Evolutionary conservation across 2,113 vertebrate species (phyloP).

Genomic region (Orycteropus afer): DNA sequence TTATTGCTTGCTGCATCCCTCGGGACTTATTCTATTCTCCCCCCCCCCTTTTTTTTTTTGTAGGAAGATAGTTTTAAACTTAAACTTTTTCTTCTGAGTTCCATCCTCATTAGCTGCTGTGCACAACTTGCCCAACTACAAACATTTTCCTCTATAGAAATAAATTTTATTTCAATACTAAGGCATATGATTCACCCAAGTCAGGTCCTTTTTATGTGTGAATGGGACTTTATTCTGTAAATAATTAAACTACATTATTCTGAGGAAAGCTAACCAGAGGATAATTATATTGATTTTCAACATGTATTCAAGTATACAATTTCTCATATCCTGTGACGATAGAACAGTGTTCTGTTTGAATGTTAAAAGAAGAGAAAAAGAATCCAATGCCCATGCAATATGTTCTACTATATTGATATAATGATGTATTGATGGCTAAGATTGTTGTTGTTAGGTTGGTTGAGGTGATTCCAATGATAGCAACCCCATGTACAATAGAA

Average conservation of each 20-base stretch:
- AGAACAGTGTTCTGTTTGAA: background rate
- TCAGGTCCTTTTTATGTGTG: background rate
- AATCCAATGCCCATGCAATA: background rate
- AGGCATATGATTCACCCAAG: background rate
- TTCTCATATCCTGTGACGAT: constrained; percentile 9
- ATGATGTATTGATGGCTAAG: background rate
- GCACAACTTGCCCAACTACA: constrained; percentile 43
- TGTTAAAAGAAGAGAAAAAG: background rate
- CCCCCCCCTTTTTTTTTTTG: constrained; percentile 60
- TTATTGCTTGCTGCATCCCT: constrained; percentile 30
- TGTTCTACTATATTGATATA: background rate
- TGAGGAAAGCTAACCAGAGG: background rate
- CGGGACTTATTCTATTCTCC: constrained; percentile 47
- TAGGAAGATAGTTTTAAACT: constrained; percentile 66
- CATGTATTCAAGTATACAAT: background rate
- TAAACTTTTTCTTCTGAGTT: constrained; percentile 46
- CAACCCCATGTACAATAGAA: too few relatives aligned
- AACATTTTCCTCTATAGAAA: constrained; percentile 64
- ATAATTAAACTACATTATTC: constrained; percentile 7
- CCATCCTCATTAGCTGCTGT: background rate
- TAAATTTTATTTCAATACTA: constrained; percentile 32
- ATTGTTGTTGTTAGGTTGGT: too few relatives aligned
- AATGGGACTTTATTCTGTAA: background rate
- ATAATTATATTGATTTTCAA: background rate
- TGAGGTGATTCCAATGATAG: too few relatives aligned